Base-by-base conservation (phyloP, 2,888 invertebrate genomes). In the Eristalis arbustorum region DNA sequence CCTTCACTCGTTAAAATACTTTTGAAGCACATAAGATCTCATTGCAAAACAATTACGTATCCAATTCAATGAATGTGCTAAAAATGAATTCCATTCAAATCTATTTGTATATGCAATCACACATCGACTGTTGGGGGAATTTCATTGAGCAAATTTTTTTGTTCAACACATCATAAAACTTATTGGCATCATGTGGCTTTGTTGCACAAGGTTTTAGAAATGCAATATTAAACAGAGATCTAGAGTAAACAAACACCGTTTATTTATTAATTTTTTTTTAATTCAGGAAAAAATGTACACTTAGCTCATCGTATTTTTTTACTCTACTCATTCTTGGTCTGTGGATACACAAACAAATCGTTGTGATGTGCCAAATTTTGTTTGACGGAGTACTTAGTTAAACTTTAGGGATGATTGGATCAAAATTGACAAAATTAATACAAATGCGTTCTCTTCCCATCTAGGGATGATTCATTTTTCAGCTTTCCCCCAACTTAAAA, bases 181-280 rank as follows among this genome's bases (percentile, higher is more conserved):
- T 59, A 18, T 25, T 42, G 25, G 63, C 57, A 78, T 73, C 73
- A 73, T 73, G 72, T 78, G 78, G 62, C 18, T 18, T n/a, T 49
- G 49, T 69, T 68, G 67, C 67, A 75, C 23, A 61, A 62, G 37
- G 14, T 57, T 14, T n/a, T 40, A 18, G 40, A 22, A 75, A 61
- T 67, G 75, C 66, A 75, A 75, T 42, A 75, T 61, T 31, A 57
- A 61, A 37, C 75, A 75, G 75, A 75, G n/a, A 23, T 67, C 31
- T 31, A 59, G 42, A 57, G 66, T 67, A 75, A 75, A 75, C 31
- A 67, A 66, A 61, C 28, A 13, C 10, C 10, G 14, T 13, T 40
- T 28, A 13, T 22, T 18, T 67, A 40, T 64, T 23, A 28, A 4
- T 25, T 59, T n/a, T 67, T 34, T 22, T 59, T 22, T 31, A 28